These are phyloP conservation scores for Empis stercorea DNA, from an alignment of 2,888 invertebrate genomes.

Conservation along the genomic window DNA sequence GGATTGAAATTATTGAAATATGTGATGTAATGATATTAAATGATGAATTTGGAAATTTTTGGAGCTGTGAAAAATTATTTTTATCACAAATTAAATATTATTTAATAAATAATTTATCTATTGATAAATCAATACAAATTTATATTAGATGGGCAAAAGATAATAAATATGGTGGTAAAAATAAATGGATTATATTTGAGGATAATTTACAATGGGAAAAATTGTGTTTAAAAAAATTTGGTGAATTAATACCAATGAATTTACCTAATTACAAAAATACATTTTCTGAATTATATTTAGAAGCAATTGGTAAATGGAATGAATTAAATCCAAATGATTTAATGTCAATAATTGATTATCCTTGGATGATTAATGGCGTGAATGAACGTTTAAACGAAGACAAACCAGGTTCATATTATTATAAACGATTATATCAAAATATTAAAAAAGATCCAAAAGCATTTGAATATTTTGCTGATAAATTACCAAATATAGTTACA, in stretches of 20 bases:
- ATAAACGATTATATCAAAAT: not conserved
- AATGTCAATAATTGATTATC: not conserved
- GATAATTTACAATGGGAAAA: not conserved
- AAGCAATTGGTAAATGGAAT: not conserved
- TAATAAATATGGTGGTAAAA: not conserved
- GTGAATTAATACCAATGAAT: not conserved
- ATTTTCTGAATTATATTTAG: not conserved
- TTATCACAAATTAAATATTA: not conserved
- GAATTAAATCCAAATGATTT: not conserved
- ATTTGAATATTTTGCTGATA: not conserved
- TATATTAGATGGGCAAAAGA: not conserved
- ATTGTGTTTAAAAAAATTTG: not conserved
- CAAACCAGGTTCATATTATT: not conserved
- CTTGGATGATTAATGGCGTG: not conserved
- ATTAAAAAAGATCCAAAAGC: not conserved
- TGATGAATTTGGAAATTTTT: not conserved
- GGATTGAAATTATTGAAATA: not conserved
- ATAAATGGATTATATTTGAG: not conserved
- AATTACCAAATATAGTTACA: not conserved
- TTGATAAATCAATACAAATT: not conserved
- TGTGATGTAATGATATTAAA: not conserved
- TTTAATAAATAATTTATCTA: not conserved
- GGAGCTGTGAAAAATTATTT: not conserved
- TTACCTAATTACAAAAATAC: not conserved
- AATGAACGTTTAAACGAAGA: not conserved